Evolutionary conservation across 2,888 invertebrate species (phyloP), one percentile per base, ranked within the genome.

Genomic region (Leptopterna dolabrata): DNA sequence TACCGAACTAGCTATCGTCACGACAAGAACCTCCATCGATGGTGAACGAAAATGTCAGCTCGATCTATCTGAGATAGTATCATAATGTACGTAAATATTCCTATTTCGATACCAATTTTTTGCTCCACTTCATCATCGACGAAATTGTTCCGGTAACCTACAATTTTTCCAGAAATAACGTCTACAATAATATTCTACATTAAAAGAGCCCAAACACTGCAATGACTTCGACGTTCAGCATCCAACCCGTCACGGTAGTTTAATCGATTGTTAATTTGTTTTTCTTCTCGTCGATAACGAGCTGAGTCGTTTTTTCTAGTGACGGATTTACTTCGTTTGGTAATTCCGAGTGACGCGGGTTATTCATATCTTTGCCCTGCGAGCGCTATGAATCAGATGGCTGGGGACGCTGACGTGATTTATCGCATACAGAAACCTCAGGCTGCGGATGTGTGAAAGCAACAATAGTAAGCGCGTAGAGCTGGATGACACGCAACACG

Each of bases 401-500:
- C 7, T 19, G 16, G 45, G 51, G 4, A 4, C 63, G 63, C 24
- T 27, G 27, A 63, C 63, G 63, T 63, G 63, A 63, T 63, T 63
- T 63, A 63, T 27, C 6, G 0, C 63, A 63, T 24, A 19, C 55
- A 13, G 1, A 55, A 51, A n/a, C n/a, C 36, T 7, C 4, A 36
- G 36, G 36, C 55, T 19, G 24, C 63, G 24, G 63, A 63, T 19
- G 63, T 24, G 63, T 9, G 63, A 24, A 24, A 24, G 63, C 24
- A 63, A 63, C 63, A 63, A 63, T 63, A 63, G 63, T 63, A 24
- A n/a, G 19, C 63, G 63, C 63, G 63, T 63, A 63, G 63, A 63
- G 63, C 19, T 19, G 63, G 63, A 63, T 63, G 63, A 63, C 63
- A 63, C 63, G 63, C 63, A 27, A 63, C 63, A 63, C 63, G 63